Evolutionary conservation across 2,888 invertebrate genomes (phyloP), one percentile per base, ranked within the genome.

Genomic region (Dolomedes plantarius): DNA sequence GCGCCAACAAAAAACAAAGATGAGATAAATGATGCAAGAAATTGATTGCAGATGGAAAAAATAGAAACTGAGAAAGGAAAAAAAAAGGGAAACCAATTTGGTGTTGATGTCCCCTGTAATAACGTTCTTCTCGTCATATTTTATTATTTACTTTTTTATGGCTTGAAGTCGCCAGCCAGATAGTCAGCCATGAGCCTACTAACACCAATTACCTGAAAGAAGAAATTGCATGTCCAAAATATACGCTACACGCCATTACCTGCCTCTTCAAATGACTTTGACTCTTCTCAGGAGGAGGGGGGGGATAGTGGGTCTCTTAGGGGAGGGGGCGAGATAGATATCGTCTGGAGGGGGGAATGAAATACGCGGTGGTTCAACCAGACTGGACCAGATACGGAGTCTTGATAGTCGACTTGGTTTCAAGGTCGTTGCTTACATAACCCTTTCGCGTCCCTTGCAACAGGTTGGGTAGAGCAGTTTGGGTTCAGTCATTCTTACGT

Each of bases 171-270:
- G 71, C 36, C 36, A 36, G 36, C 46, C 72, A 65, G 79, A 72
- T 71, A 72, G 41, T 19, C 65, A 36, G 56, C 41, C 36, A 23
- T 32, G 36, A 73, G 73, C 32, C 72, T 67, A 50, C 67, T 68
- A 68, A 50, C 74, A 74, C 67, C 80, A 68, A 74, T 81, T 81
- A 81, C 68, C 65, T 56, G 29, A 65, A 41, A 65, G 46, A 29
- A 67, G 56, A 73, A 68, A 74, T 74, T 67, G 65, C 67, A 56
- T 65, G 23, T 39, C 23, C 31, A 71, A 31, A 82, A 62, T 32
- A 82, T 82, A 72, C 46, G 74, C 75, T 64, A 82, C 75, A 82
- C 75, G 46, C 64, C 82, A 82, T 82, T 82, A 82, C 71, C 82
- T 72, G 75, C 71, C n/a, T 62, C 36, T n/a, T 50, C 32, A 31